A percentile compares a stretch with the other conserved stretches of the same genome.
These are phyloP conservation scores for Laticauda laticaudata DNA, from an alignment of 2,113 vertebrate species.

Conservation along the genomic window DNA sequence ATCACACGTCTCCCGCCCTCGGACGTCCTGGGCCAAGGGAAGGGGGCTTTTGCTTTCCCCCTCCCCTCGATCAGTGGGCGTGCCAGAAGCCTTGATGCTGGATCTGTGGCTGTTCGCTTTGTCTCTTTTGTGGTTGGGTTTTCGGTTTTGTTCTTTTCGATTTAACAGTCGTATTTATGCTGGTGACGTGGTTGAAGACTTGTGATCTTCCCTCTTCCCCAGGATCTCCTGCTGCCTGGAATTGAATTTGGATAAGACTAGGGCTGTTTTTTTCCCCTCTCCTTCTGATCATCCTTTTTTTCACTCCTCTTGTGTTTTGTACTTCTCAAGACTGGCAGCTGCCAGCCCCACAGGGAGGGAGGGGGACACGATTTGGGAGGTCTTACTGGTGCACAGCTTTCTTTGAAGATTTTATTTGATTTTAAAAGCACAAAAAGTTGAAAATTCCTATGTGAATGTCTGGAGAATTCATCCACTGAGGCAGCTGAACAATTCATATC, in stretches of 20 bases:
- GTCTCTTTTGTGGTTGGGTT: not conserved
- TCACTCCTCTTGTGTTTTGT: not conserved
- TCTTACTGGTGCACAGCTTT: not conserved
- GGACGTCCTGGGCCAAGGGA: not conserved
- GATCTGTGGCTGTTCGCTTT: not conserved
- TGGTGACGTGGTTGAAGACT: not conserved
- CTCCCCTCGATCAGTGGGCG: not conserved
- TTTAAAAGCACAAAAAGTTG: not conserved
- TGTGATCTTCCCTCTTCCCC: not conserved
- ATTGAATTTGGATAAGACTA: not conserved
- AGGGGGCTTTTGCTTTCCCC: not conserved
- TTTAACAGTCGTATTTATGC: not conserved
- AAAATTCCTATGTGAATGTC: not conserved
- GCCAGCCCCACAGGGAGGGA: not conserved
- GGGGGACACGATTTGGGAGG: accelerated
- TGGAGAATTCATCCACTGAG: not conserved
- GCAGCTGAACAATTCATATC: not conserved
- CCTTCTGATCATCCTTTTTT: not conserved
- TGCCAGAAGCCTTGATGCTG: not conserved
- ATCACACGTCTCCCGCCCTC: not conserved
- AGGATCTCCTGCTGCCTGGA: not conserved
- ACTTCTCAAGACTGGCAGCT: not conserved
- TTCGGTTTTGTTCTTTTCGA: not conserved
- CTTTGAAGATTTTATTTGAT: not conserved
- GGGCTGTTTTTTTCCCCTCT: no score